These are phyloP conservation scores for Psettodes erumei DNA, from an alignment of 2,113 vertebrate genomes.

Conservation along the genomic window DNA sequence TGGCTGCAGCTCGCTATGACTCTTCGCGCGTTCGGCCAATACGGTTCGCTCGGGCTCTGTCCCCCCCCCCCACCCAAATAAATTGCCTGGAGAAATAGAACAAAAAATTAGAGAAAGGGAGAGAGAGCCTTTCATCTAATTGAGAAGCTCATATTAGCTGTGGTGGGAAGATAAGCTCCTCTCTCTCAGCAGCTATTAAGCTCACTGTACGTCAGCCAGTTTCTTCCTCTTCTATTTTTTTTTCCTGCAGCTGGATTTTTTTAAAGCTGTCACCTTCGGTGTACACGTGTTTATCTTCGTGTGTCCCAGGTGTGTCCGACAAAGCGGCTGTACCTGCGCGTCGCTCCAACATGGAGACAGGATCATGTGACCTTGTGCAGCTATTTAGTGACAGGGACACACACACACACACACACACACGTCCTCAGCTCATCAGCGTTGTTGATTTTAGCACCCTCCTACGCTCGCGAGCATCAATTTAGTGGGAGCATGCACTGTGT, in stretches of 20 bases:
- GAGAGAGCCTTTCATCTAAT: conserved; percentile 80
- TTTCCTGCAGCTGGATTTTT: conserved; percentile 33
- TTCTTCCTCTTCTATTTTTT: conserved; percentile 45
- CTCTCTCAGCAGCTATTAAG: conserved; percentile 78
- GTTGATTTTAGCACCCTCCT: conserved; percentile 3
- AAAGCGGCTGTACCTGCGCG: conserved; percentile 36
- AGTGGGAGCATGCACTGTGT: background rate
- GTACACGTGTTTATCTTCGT: conserved; percentile 18
- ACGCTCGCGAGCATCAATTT: background rate
- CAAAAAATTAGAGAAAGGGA: conserved; percentile 77
- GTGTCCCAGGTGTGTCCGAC: conserved; percentile 30
- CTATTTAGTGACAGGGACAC: conserved; percentile 32
- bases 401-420: background rate
- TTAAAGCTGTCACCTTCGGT: conserved; percentile 33
- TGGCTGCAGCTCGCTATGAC: conserved; percentile 71
- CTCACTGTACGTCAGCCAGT: conserved; percentile 69
- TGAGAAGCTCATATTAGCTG: conserved; percentile 80
- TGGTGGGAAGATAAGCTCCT: conserved; percentile 80
- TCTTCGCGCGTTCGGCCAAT: conserved; percentile 72
- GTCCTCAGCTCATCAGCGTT: background rate
- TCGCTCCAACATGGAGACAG: conserved; percentile 68
- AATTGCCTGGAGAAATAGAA: conserved; percentile 82
- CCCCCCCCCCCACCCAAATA: conserved; percentile 69
- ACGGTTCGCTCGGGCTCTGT: conserved; percentile 36
- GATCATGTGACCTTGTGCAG: conserved; percentile 66